Conservation (phyloP, 2,797 vertebrate species). For the Antennarius maculatus region DNA sequence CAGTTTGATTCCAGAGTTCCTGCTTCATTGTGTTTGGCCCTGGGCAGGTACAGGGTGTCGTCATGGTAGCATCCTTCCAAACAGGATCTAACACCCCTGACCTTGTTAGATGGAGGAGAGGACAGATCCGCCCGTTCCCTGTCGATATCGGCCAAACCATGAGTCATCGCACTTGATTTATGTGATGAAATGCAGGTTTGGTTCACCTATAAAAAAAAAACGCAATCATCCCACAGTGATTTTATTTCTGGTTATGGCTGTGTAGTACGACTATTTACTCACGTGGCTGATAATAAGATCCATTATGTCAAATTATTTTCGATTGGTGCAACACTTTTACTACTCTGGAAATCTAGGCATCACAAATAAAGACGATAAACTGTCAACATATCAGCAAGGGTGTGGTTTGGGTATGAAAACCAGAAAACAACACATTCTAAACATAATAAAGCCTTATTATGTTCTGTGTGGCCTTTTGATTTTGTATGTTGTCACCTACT, state of each 20-base stretch:
- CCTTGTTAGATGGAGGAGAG: constrained; percentile 44
- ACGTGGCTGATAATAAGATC: background rate
- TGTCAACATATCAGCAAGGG: too few species aligned
- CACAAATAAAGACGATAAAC: background rate
- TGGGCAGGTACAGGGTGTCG: constrained; percentile 47
- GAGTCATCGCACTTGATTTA: constrained; percentile 16
- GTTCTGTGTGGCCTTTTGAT: background rate
- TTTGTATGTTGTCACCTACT: too few species aligned
- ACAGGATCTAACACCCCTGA: constrained; percentile 65
- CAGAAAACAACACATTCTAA: background rate
- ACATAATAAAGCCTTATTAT: background rate
- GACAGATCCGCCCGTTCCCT: constrained; percentile 25
- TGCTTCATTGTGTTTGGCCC: constrained; percentile 63
- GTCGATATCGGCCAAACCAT: constrained; percentile 8
- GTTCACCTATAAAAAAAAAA: constrained; percentile 8
- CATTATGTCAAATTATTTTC: too few species aligned
- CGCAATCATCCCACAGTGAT: constrained; percentile 1
- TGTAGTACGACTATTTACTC: background rate
- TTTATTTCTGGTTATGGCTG: background rate
- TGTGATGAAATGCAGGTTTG: constrained; percentile 15
- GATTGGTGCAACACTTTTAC: too few species aligned
- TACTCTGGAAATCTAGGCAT: background rate
- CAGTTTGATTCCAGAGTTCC: constrained; percentile 69
- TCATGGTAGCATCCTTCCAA: constrained; percentile 58
- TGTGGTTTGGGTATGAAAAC: background rate